Percentiles rank a stretch among this genome's conserved stretches.
phyloP scores from a whole-genome alignment of 1,140 invertebrate species.

The Papilio polyxenes region DNA sequence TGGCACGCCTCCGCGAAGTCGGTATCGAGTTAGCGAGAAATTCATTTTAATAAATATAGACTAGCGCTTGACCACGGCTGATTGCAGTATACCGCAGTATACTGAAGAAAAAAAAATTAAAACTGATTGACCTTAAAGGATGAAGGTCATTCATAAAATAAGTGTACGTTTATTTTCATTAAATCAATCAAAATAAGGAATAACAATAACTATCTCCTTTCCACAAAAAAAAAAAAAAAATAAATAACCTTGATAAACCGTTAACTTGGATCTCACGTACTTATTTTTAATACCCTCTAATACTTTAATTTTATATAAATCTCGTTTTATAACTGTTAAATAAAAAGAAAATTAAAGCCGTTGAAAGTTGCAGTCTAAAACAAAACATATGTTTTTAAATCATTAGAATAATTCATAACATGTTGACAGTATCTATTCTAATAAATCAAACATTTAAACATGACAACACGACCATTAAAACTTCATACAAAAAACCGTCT shows the following conservation, averaged over 20 bases:
- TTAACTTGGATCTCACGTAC: too few relatives aligned
- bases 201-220: too few relatives aligned
- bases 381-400: slow-evolving; percentile 9
- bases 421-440: neutral
- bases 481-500: slow-evolving; percentile 14
- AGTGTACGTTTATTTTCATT: too few relatives aligned
- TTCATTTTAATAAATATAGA: slow-evolving; percentile 34
- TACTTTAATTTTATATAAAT: neutral
- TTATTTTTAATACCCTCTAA: too few relatives aligned
- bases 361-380: neutral
- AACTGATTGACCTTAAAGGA: neutral
- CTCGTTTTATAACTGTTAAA: neutral
- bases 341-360: neutral
- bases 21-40: slow-evolving; percentile 32
- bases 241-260: too few relatives aligned
- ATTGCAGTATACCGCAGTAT: neutral
- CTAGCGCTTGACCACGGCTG: neutral
- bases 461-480: slow-evolving; percentile 21
- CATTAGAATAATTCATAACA: neutral
- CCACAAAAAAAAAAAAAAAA: too few relatives aligned
- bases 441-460: slow-evolving; percentile 30
- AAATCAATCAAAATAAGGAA: too few relatives aligned
- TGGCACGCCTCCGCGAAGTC: slow-evolving; percentile 37
- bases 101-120: neutral
- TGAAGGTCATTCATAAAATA: slow-evolving; percentile 2